A percentile compares a stretch with the other conserved stretches of the same genome.
These are phyloP conservation scores for Cotesia typhae DNA, from an alignment of 1,140 invertebrate species.

Conservation along the genomic window DNA sequence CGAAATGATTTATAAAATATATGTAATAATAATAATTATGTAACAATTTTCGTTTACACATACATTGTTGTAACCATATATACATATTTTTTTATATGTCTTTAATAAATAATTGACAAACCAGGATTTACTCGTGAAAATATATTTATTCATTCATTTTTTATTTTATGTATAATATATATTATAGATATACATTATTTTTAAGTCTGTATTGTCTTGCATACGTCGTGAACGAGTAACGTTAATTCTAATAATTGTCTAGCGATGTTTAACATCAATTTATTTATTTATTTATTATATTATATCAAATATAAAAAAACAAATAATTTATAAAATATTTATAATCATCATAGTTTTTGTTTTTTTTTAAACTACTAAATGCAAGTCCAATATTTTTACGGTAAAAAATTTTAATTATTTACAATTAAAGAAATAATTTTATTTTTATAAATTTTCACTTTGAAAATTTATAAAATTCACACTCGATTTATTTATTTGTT, in stretches of 20 bases:
- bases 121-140: conserved; percentile 29
- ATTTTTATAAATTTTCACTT: background rate
- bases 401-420: background rate
- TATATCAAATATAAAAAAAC: conserved; percentile 12
- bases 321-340: conserved; percentile 1
- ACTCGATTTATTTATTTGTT: background rate
- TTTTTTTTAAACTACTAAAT: conserved; percentile 16
- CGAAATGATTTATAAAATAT: conserved; percentile 10
- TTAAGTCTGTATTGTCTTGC: conserved; percentile 10
- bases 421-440: conserved; percentile 16
- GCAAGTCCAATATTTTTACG: conserved; percentile 13
- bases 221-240: no score
- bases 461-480: background rate
- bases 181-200: conserved; percentile 32
- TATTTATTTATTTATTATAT: background rate
- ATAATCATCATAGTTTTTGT: background rate
- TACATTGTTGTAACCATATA: conserved; percentile 57
- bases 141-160: conserved; percentile 40
- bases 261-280: background rate
- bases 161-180: conserved; percentile 36
- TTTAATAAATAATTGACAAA: conserved; percentile 59
- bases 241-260: conserved; percentile 28
- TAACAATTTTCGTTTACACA: conserved; percentile 55
- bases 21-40: conserved; percentile 10
- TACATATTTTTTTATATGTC: conserved; percentile 64